Conservation (phyloP, 53 echinoderm and acorn worm genomes). For the Echinometra lucunter region DNA sequence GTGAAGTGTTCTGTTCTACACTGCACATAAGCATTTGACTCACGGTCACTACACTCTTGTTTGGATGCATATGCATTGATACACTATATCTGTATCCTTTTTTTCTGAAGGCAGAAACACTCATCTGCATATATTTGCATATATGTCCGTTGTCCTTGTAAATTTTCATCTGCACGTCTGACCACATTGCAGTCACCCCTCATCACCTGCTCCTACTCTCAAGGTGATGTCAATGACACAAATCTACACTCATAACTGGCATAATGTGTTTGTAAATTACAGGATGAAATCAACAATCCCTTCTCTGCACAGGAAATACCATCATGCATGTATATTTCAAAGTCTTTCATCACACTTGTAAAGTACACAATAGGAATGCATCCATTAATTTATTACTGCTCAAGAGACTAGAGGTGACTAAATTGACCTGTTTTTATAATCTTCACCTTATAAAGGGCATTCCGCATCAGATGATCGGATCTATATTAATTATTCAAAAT, state of each 20-base stretch:
- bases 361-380: neutral
- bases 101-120: neutral
- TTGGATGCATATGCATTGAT: too few species aligned
- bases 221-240: neutral
- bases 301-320: neutral
- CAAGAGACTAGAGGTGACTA: neutral
- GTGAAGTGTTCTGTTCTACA: too few species aligned
- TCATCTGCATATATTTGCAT: neutral
- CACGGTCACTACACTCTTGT: too few species aligned
- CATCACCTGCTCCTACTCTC: neutral
- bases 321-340: neutral
- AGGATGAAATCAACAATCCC: neutral
- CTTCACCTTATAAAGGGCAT: neutral
- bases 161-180: neutral
- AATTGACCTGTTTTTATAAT: neutral
- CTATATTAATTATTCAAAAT: too few species aligned
- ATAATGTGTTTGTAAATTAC: neutral
- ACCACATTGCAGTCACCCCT: neutral
- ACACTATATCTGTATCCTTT: neutral
- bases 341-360: neutral
- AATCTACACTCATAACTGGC: neutral
- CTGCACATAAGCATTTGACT: too few species aligned
- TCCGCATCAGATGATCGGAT: too few species aligned
- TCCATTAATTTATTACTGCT: neutral
- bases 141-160: neutral